Conservation (phyloP, 2,888 invertebrate species). For the Sisyra nigra region DNA sequence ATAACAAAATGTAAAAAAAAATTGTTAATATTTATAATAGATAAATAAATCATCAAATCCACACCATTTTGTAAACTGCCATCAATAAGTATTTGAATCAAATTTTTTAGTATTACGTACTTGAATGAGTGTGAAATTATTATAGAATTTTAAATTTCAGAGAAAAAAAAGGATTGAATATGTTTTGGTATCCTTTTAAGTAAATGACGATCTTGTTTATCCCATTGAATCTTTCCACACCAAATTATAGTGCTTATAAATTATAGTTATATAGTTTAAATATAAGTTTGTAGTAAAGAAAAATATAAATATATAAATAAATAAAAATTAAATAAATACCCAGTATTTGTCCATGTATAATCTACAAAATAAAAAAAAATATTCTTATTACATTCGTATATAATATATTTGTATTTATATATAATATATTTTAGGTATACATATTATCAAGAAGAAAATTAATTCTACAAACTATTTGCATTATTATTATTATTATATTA, state of each 20-base stretch:
- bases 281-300: neutral
- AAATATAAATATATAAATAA: no score
- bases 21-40: neutral
- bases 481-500: conserved; percentile 2
- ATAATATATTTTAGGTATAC: no score
- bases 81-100: no score
- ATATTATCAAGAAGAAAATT: neutral
- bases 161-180: neutral
- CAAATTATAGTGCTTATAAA: conserved; percentile 6
- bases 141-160: neutral
- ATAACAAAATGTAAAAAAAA: conserved; percentile 1
- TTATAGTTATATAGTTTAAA: conserved; percentile 1
- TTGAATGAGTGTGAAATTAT: neutral
- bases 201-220: neutral
- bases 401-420: no score
- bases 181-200: neutral
- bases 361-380: neutral
- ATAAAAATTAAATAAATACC: neutral
- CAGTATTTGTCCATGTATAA: conserved; percentile 6
- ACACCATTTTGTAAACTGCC: no score
- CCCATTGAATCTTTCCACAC: conserved; percentile 6
- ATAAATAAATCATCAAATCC: no score
- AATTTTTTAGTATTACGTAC: neutral
- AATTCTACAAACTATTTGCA: conserved; percentile 5
- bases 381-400: no score